phyloP scores from a whole-genome alignment of 2,888 invertebrate genomes.

The Tinea semifulvella region DNA sequence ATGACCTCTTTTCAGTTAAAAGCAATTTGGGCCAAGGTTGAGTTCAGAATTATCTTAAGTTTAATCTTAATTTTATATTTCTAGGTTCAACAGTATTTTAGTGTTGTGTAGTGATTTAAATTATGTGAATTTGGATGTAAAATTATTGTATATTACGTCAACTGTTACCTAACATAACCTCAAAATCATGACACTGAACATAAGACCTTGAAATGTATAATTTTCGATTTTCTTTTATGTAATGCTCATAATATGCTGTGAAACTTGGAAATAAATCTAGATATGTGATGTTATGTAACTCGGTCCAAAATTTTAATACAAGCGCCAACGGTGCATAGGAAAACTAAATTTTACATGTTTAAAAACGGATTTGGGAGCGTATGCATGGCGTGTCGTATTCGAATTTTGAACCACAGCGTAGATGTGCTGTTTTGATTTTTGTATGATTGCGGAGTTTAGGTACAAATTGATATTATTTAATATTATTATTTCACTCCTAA shows the following conservation, averaged over 20 bases:
- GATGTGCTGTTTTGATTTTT: conserved; percentile 16
- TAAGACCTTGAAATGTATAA: conserved; percentile 2
- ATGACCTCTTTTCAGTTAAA: conserved; percentile 1
- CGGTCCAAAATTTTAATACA: too few relatives aligned
- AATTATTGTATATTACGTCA: conserved; percentile 5
- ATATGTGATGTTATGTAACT: too few relatives aligned
- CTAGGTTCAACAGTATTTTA: neutral
- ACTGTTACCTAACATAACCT: conserved; percentile 6
- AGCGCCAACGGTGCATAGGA: too few relatives aligned
- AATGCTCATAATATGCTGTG: conserved; percentile 33
- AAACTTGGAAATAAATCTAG: conserved; percentile 22
- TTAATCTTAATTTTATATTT: neutral
- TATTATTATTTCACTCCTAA: conserved; percentile 31
- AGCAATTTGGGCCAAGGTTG: conserved; percentile 6
- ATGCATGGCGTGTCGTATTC: too few relatives aligned
- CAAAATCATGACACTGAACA: neutral
- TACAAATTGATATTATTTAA: too few relatives aligned
- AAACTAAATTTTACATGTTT: too few relatives aligned
- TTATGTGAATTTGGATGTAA: too few relatives aligned
- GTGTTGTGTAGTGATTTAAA: conserved; percentile 6
- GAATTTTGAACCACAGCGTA: too few relatives aligned
- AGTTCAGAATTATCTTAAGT: neutral
- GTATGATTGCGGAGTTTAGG: conserved; percentile 16
- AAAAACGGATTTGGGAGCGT: too few relatives aligned
- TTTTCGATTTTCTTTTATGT: too few relatives aligned